These are phyloP conservation scores for Dasypogon diadema DNA, from an alignment of 2,888 invertebrate genomes.

Conservation along the genomic window DNA sequence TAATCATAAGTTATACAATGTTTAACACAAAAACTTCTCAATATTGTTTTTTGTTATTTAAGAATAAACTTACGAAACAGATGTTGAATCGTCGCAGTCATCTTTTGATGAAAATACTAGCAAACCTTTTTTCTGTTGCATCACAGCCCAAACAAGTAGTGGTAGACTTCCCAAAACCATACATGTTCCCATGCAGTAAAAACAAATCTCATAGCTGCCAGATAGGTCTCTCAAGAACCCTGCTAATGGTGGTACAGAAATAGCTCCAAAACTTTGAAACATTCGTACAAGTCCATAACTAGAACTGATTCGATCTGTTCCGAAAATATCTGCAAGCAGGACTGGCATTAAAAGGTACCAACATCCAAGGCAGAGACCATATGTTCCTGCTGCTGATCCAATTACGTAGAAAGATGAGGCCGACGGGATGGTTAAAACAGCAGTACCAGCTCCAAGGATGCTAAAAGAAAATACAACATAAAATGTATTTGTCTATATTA, in stretches of 20 bases:
- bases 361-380: conserved; percentile 80
- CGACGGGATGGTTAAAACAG: conserved; percentile 77
- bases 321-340: conserved; percentile 79
- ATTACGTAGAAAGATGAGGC: conserved; percentile 76
- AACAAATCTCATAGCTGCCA: conserved; percentile 79
- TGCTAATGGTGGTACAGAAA: conserved; percentile 79
- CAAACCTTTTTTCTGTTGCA: conserved; percentile 61
- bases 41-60: background rate
- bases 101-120: conserved; percentile 62
- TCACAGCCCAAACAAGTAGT: conserved; percentile 70
- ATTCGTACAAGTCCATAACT: conserved; percentile 81
- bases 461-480: conserved; percentile 69
- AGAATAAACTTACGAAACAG: conserved; percentile 61
- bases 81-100: conserved; percentile 64
- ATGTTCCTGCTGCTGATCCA: conserved; percentile 76
- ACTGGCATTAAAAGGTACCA: conserved; percentile 84
- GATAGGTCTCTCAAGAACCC: conserved; percentile 78
- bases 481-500: background rate
- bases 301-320: conserved; percentile 80
- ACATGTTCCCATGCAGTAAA: conserved; percentile 82
- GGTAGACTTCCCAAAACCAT: conserved; percentile 80
- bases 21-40: background rate
- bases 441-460: conserved; percentile 77
- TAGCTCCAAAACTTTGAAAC: conserved; percentile 81
- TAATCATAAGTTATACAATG: background rate